These are phyloP conservation scores for Galaxea fascicularis DNA, from an alignment of 92 coral and sea anemone genomes.

Conservation along the genomic window DNA sequence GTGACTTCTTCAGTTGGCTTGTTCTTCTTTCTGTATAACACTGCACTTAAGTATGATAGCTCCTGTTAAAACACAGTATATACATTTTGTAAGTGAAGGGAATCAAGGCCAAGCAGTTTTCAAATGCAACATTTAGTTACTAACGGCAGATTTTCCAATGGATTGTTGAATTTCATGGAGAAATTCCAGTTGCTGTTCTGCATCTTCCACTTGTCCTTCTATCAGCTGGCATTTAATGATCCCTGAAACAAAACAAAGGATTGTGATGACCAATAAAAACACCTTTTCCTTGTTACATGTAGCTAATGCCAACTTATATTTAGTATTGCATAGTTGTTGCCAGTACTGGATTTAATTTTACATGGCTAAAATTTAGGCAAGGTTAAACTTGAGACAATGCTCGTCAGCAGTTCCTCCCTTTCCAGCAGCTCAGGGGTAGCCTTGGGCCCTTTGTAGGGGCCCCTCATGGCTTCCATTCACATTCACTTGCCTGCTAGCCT, in stretches of 20 bases:
- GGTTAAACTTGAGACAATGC: too few relatives aligned
- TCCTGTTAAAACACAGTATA: slow-evolving; percentile 65
- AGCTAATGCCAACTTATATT: too few relatives aligned
- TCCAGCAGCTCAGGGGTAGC: too few relatives aligned
- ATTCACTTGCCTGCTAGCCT: too few relatives aligned
- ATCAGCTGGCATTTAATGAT: slow-evolving; percentile 96
- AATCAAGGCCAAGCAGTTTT: neutral
- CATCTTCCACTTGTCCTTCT: slow-evolving; percentile 97
- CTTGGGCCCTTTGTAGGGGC: too few relatives aligned
- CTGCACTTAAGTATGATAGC: slow-evolving; percentile 91
- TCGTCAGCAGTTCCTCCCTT: too few relatives aligned
- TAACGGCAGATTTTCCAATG: slow-evolving; percentile 97
- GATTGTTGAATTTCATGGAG: slow-evolving; percentile 97
- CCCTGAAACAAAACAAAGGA: slow-evolving; percentile 50
- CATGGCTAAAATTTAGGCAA: too few relatives aligned
- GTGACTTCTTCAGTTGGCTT: slow-evolving; percentile 85
- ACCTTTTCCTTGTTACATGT: too few relatives aligned
- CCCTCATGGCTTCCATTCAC: too few relatives aligned
- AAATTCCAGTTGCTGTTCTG: slow-evolving; percentile 98
- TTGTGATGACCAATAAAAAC: neutral
- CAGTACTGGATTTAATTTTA: too few relatives aligned
- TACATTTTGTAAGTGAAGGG: neutral
- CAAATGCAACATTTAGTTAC: slow-evolving; percentile 6
- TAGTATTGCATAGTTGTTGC: too few relatives aligned
- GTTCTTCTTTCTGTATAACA: slow-evolving; percentile 87